Evolutionary conservation across 2,888 invertebrate genomes (phyloP).

Genomic region (Xylota segnis): DNA sequence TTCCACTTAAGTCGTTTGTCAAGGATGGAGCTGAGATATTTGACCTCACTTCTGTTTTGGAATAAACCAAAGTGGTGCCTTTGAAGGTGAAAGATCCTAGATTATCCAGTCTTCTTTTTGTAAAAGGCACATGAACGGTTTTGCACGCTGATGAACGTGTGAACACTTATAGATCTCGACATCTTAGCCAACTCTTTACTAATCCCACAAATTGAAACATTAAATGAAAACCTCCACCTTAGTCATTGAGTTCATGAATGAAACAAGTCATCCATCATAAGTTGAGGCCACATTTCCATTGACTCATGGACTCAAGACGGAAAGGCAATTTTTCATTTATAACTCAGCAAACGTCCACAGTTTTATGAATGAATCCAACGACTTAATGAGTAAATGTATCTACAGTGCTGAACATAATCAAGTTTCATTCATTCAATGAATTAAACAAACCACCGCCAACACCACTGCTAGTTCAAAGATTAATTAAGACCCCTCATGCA

Average conservation of each 20-base stretch:
- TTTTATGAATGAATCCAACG: slow-evolving; percentile 44
- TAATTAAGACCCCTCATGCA: slow-evolving; percentile 66
- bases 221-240: neutral
- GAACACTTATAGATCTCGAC: too few species aligned
- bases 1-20: too few species aligned
- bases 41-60: too few species aligned
- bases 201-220: neutral
- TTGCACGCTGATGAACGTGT: too few species aligned
- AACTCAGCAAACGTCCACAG: neutral
- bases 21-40: too few species aligned
- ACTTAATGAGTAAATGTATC: slow-evolving; percentile 18
- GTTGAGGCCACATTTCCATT: neutral
- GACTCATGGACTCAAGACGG: neutral
- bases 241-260: neutral
- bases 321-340: slow-evolving; percentile 13
- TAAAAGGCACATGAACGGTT: too few species aligned
- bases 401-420: slow-evolving; percentile 11
- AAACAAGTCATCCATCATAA: slow-evolving; percentile 8
- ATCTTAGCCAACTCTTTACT: neutral
- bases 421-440: slow-evolving; percentile 39
- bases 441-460: neutral
- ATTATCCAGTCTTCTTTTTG: too few species aligned
- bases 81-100: too few species aligned
- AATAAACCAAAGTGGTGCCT: too few species aligned
- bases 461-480: slow-evolving; percentile 28